Base-by-base conservation (phyloP, 2,888 invertebrate species). In the Therioaphis trifolii region DNA sequence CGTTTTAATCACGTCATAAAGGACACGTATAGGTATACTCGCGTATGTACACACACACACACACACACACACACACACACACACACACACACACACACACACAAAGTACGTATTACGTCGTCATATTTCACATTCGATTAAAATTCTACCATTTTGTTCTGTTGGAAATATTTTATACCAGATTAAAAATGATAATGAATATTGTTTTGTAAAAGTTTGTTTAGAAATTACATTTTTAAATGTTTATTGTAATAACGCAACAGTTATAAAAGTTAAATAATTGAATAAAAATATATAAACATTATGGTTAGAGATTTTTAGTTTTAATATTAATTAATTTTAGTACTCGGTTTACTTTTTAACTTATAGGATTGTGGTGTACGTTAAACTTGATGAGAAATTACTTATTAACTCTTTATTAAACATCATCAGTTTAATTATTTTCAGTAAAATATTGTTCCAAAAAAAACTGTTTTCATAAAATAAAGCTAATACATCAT, bases 251-350 rank as follows among this genome's bases (percentile, higher is more conserved):
- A 71, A 43, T 69, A 71, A 71, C 49, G 71, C n/a, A 49, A 35
- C 49, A 27, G 27, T 43, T n/a, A 69, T 43, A 49, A n/a, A n/a
- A n/a, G 52, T 52, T 74, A 35, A 2, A 55, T 74, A 40, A 55
- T 55, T 21, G 18, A 71, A 46, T 49, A 46, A 46, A 71, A 71
- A 46, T 24, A n/a, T n/a, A n/a, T n/a, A n/a, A n/a, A n/a, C n/a
- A 55, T 55, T 35, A n/a, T 35, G 21, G 35, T 21, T 7, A 29
- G 14, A 74, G 21, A 11, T 58, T 55, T 74, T 74, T 74, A 72
- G 58, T 74, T 74, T 40, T 18, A 74, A 74, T 40, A 49, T 40
- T 58, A 74, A 55, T 74, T 74, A 40, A 74, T 58, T 58, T 74
- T 40, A 74, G 40, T 58, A 40, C 58, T 18, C 14, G 18, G 29